These are phyloP conservation scores for Drosophila borborema DNA, from an alignment of 2,888 invertebrate genomes.

Conservation along the genomic window DNA sequence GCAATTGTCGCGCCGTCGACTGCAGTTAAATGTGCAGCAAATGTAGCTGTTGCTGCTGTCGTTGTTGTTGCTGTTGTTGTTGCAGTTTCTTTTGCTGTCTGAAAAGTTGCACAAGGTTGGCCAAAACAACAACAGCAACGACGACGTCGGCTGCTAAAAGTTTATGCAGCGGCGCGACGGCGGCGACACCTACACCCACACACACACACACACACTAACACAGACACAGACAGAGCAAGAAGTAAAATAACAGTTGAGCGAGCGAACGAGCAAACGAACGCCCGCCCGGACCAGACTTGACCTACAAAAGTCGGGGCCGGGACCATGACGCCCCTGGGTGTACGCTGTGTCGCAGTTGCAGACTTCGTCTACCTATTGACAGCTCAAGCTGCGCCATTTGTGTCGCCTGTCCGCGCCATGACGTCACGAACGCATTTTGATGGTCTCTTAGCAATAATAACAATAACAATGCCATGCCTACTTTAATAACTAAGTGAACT, in stretches of 20 bases:
- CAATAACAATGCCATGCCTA: conserved; percentile 27
- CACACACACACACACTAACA: conserved; percentile 53
- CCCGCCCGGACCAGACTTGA: conserved; percentile 70
- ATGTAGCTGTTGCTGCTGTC: conserved; percentile 34
- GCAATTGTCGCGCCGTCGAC: conserved; percentile 68
- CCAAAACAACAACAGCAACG: conserved; percentile 41
- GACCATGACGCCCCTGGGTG: conserved; percentile 59
- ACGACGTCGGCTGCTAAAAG: conserved; percentile 62
- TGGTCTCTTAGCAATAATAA: conserved; percentile 16
- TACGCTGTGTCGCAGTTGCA: conserved; percentile 23
- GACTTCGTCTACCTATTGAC: conserved; percentile 44
- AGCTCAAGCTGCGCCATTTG: conserved; percentile 48
- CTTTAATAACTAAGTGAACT: neutral
- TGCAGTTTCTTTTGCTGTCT: conserved; percentile 77
- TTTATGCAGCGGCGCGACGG: conserved; percentile 65
- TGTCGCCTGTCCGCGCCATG: conserved; percentile 21
- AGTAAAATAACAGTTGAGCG: conserved; percentile 7
- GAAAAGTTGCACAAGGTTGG: conserved; percentile 80
- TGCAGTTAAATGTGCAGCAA: conserved; percentile 74
- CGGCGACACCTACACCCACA: conserved; percentile 73
- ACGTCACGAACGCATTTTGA: conserved; percentile 40
- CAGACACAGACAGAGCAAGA: conserved; percentile 9
- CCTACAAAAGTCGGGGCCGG: conserved; percentile 63
- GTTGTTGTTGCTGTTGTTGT: conserved; percentile 31
- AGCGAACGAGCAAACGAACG: conserved; percentile 1